Percentiles rank a stretch among this genome's conserved stretches.
Evolutionary conservation across 2,113 vertebrate species (phyloP).

Genomic region (Amphiprion ocellaris): DNA sequence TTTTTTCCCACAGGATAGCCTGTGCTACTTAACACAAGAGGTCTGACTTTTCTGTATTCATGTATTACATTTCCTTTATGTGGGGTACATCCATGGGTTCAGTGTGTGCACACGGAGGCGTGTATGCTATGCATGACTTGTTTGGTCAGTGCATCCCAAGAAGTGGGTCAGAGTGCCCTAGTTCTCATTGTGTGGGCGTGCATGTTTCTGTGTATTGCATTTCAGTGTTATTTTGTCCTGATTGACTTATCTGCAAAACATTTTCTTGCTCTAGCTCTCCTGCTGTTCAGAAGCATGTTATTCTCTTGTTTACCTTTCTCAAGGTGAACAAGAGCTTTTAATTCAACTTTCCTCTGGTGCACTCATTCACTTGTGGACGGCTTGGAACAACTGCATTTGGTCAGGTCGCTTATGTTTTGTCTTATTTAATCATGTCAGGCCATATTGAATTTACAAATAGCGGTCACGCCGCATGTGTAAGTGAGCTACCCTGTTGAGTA

Average conservation of each 20-base stretch:
- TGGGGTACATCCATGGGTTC: conserved; percentile 37
- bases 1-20: conserved; percentile 12
- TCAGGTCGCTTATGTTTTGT: conserved; percentile 78
- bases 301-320: conserved; percentile 67
- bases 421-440: conserved; percentile 83
- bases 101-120: conserved; percentile 41
- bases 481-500: conserved; percentile 73
- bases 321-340: conserved; percentile 73
- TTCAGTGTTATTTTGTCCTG: conserved; percentile 70
- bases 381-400: conserved; percentile 69
- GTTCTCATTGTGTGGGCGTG: conserved; percentile 73
- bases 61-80: conserved; percentile 61
- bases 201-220: conserved; percentile 61
- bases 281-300: conserved; percentile 65
- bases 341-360: conserved; percentile 65
- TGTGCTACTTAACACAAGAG: conserved; percentile 45
- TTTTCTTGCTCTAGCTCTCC: conserved; percentile 55
- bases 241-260: conserved; percentile 74
- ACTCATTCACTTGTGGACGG: conserved; percentile 50
- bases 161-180: conserved; percentile 80
- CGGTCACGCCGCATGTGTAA: conserved; percentile 78
- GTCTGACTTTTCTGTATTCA: conserved; percentile 44
- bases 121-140: conserved; percentile 67
- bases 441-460: conserved; percentile 85
- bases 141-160: conserved; percentile 76